Evolutionary conservation across 2,888 invertebrate species (phyloP), one percentile per base, ranked within the genome.

Genomic region (Ametastegia equiseti): DNA sequence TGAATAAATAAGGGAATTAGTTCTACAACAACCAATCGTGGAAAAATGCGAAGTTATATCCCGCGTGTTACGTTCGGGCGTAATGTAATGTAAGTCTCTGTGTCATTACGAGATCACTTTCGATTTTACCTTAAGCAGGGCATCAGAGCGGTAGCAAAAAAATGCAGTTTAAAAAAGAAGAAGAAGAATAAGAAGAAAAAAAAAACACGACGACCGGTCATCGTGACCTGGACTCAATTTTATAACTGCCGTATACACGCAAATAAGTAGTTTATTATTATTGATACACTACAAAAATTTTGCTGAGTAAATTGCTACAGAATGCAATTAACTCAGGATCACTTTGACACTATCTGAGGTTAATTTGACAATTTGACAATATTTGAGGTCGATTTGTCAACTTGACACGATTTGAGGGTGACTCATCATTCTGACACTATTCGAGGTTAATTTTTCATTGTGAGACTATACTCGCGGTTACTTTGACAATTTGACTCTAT

Each of bases 41-140:
- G 30, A 30, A 30, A 30, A n/a, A n/a, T n/a, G n/a, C 60, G 60
- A 60, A 30, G 60, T 60, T 27, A 13, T 60, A 42, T 9, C 5
- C 30, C 30, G 60, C 42, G 60, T 30, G 23, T 30, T 11, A 27
- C 60, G 60, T 11, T 60, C 19, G 54, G 23, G 19, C 19, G 27
- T 30, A 60, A 60, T 60, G 15, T 23, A 23, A 30, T 60, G 36
- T 67, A 67, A 11, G 65, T 39, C 11, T 39, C 65, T 5, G 23
- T 67, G 65, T 39, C 65, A 67, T 67, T 67, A 67, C 65, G 39
- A 67, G 65, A 67, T 67, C 19, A 67, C 65, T 67, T 67, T 67
- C 65, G 19, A 67, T 67, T 67, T 36, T 39, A 67, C 19, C 19
- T 23, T 6, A 7, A 67, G 4, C 39, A 39, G 19, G 15, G 11